Percentiles rank a stretch among this genome's conserved stretches.
Conservation (phyloP, 2,888 invertebrate genomes). For the Alitta virens region DNA sequence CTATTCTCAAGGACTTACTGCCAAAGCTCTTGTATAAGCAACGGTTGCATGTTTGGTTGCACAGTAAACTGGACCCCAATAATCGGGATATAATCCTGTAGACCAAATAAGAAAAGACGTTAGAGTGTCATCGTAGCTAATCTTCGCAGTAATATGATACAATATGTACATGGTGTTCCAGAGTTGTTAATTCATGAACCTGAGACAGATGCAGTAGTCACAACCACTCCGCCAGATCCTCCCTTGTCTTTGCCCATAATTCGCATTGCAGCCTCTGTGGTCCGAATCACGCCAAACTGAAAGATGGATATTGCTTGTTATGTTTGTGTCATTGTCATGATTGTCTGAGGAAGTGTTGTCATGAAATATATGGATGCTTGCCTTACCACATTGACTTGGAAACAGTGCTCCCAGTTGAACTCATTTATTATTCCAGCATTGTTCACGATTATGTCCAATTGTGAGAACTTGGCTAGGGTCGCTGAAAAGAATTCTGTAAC, state of each 20-base stretch:
- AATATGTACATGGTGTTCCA: too few relatives aligned
- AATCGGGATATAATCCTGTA: conserved; percentile 41
- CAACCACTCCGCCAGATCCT: conserved; percentile 70
- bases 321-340: background rate
- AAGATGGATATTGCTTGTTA: background rate
- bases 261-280: conserved; percentile 65
- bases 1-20: too few relatives aligned
- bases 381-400: conserved; percentile 8
- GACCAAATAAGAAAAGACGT: background rate
- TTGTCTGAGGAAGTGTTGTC: background rate
- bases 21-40: conserved; percentile 35
- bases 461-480: too few relatives aligned
- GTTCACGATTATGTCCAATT: conserved; percentile 2
- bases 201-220: conserved; percentile 73
- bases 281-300: conserved; percentile 65
- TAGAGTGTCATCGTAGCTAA: too few relatives aligned
- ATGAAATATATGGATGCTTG: background rate
- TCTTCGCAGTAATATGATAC: too few relatives aligned
- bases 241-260: conserved; percentile 76
- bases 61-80: conserved; percentile 42
- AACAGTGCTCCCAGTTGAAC: conserved; percentile 6
- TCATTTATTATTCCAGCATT: conserved; percentile 15
- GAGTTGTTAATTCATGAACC: too few relatives aligned
- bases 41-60: conserved; percentile 43
- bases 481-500: too few relatives aligned